phyloP scores from a whole-genome alignment of 2,797 vertebrate species.

The Philypnodon macrostomus region DNA sequence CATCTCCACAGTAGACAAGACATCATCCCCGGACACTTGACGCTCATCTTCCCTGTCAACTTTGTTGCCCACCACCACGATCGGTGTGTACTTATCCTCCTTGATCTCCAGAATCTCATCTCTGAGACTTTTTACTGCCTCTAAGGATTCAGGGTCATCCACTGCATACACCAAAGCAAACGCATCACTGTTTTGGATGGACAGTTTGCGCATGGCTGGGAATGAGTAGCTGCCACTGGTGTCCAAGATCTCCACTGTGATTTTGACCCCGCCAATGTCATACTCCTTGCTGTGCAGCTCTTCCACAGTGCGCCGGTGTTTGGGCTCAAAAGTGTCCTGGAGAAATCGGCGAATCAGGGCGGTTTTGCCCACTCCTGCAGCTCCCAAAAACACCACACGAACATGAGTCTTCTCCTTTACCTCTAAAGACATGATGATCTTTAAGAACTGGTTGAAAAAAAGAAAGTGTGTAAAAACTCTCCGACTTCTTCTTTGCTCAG shows the following conservation, averaged over 20 bases:
- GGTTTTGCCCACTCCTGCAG: constrained; percentile 88
- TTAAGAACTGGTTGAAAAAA: no score
- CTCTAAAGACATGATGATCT: constrained; percentile 80
- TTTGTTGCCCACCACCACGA: constrained; percentile 92
- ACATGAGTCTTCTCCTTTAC: constrained; percentile 88
- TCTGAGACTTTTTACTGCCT: constrained; percentile 81
- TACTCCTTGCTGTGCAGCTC: constrained; percentile 89
- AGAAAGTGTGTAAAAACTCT: no score
- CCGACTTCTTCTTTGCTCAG: not conserved
- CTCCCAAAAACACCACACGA: constrained; percentile 87
- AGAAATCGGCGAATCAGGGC: constrained; percentile 88
- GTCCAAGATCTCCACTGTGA: constrained; percentile 89
- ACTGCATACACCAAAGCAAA: constrained; percentile 88
- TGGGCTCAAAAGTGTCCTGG: constrained; percentile 86
- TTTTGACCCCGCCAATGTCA: constrained; percentile 79
- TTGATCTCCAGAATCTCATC: constrained; percentile 91
- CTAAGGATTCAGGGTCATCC: constrained; percentile 85
- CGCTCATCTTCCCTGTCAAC: constrained; percentile 71
- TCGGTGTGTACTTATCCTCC: constrained; percentile 85
- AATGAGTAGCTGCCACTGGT: constrained; percentile 93
- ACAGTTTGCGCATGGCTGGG: constrained; percentile 91
- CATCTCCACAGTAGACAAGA: constrained; percentile 83
- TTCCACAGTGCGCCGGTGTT: constrained; percentile 87
- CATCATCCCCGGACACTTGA: constrained; percentile 76
- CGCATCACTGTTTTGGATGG: constrained; percentile 87